Evolutionary conservation across 2,113 vertebrate genomes (phyloP).

Genomic region (Carettochelys insculpta): DNA sequence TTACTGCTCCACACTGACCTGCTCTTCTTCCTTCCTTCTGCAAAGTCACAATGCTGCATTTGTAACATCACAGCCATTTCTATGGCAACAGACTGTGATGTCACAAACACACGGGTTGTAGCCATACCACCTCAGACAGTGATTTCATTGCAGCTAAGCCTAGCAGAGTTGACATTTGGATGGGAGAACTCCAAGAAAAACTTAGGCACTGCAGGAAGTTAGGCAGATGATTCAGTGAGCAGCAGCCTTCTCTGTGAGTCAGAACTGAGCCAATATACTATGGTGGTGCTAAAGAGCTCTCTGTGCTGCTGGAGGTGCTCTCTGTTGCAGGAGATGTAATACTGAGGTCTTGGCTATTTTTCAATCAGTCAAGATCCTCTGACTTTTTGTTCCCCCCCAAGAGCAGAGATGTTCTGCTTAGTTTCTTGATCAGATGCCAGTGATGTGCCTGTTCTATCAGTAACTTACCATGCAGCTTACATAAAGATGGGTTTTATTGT

Average conservation of each 20-base stretch:
- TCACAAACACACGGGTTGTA: constrained; percentile 25
- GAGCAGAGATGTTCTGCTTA: background rate
- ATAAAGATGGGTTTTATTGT: background rate
- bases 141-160: constrained; percentile 19
- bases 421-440: background rate
- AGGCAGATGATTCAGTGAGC: constrained; percentile 22
- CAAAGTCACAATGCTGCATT: background rate
- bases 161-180: background rate
- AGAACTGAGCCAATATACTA: background rate
- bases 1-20: rapidly evolving
- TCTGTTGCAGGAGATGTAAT: background rate
- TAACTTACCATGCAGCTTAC: background rate
- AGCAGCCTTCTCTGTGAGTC: background rate
- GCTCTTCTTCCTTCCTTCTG: background rate
- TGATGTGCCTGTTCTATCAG: background rate
- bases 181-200: background rate
- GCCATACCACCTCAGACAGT: background rate
- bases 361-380: background rate
- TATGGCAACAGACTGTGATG: constrained; percentile 51
- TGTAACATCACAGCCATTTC: constrained; percentile 34
- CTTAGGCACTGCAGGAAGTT: background rate
- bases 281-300: background rate
- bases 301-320: background rate
- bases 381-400: rapidly evolving
- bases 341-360: background rate